Percentiles rank a stretch among this genome's conserved stretches.
Conservation (phyloP, 1,140 invertebrate genomes). For the Elymnias hypermnestra region DNA sequence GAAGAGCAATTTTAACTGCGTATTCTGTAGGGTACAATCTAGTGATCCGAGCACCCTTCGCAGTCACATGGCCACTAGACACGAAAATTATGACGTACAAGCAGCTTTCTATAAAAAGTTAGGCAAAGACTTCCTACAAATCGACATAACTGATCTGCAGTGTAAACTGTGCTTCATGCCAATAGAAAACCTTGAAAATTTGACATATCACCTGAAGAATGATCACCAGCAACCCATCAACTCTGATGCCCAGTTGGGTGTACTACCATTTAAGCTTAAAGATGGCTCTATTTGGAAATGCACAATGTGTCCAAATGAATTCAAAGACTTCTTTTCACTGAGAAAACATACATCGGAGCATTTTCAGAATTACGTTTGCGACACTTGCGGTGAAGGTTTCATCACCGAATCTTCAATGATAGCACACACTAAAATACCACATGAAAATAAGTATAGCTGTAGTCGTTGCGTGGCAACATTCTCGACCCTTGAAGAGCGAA, state of each 20-base stretch:
- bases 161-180: slow-evolving; percentile 61
- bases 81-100: slow-evolving; percentile 54
- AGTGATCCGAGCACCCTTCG: slow-evolving; percentile 49
- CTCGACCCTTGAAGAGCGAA: slow-evolving; percentile 51
- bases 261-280: slow-evolving; percentile 54
- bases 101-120: slow-evolving; percentile 62
- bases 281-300: slow-evolving; percentile 61
- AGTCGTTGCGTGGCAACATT: slow-evolving; percentile 58
- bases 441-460: slow-evolving; percentile 64
- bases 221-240: slow-evolving; percentile 57
- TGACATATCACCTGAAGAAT: slow-evolving; percentile 54
- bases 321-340: slow-evolving; percentile 57
- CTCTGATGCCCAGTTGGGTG: slow-evolving; percentile 48
- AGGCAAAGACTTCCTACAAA: slow-evolving; percentile 59
- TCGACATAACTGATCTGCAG: slow-evolving; percentile 60
- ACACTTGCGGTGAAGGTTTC: slow-evolving; percentile 62
- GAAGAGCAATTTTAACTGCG: slow-evolving; percentile 62
- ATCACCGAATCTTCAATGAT: slow-evolving; percentile 64
- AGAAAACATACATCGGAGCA: slow-evolving; percentile 59
- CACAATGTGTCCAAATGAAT: slow-evolving; percentile 57
- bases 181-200: slow-evolving; percentile 44
- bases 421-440: slow-evolving; percentile 61
- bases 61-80: slow-evolving; percentile 43
- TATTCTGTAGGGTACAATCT: slow-evolving; percentile 57
- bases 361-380: slow-evolving; percentile 65